phyloP scores from a whole-genome alignment of 1,140 invertebrate species.

The Nymphalis io region DNA sequence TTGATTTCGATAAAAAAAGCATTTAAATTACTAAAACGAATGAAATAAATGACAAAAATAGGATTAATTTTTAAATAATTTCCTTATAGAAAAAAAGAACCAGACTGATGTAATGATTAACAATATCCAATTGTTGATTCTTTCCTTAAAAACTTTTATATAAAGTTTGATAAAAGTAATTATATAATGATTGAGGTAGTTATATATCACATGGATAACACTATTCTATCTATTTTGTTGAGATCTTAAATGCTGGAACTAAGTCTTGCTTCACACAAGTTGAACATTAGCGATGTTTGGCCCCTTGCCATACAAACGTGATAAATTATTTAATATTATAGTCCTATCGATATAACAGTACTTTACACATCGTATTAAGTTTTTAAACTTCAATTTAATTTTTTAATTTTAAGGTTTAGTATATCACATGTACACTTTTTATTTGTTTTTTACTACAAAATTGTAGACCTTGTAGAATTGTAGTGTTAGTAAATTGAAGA shows the following conservation, averaged over 20 bases:
- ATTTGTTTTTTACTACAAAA: too few species aligned
- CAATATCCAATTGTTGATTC: too few species aligned
- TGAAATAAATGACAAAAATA: neutral
- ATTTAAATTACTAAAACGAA: neutral
- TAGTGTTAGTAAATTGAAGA: too few species aligned
- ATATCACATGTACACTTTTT: too few species aligned
- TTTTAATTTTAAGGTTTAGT: neutral
- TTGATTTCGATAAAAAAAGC: neutral
- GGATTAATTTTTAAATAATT: too few species aligned
- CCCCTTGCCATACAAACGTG: conserved; percentile 27
- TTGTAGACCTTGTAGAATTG: too few species aligned
- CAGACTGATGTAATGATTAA: too few species aligned
- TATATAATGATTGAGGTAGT: too few species aligned
- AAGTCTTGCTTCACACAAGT: conserved; percentile 19
- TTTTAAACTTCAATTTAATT: neutral
- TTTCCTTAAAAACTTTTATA: too few species aligned
- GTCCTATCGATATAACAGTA: conserved; percentile 8
- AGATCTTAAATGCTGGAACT: conserved; percentile 6
- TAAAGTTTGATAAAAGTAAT: too few species aligned
- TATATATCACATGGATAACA: neutral
- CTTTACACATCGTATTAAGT: conserved; percentile 12
- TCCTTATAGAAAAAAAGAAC: too few species aligned
- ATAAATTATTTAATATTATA: conserved; percentile 35
- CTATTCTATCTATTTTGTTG: neutral
- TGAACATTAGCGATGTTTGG: conserved; percentile 24